phyloP scores from a whole-genome alignment of 1,140 invertebrate genomes.

The Lethocerus indicus region DNA sequence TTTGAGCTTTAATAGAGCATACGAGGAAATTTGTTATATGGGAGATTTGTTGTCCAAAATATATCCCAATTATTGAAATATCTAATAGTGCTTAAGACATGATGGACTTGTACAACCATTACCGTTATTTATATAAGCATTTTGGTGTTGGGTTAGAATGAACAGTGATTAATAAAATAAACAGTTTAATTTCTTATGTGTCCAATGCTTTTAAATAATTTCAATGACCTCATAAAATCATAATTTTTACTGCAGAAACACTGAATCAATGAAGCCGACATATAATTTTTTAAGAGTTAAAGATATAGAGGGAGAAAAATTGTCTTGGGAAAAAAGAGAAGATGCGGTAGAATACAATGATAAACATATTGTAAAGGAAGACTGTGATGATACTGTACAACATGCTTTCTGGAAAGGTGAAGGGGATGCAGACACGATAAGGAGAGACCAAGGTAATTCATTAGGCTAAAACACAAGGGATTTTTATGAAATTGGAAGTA shows the following conservation, averaged over 20 bases:
- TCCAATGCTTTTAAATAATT: neutral
- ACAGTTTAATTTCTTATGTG: neutral
- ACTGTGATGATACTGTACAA: conserved; percentile 12
- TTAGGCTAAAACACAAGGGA: conserved; percentile 16
- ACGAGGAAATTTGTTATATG: too few relatives aligned
- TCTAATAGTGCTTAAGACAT: neutral
- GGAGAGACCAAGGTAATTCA: conserved; percentile 22
- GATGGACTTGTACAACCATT: conserved; percentile 16
- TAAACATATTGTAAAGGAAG: conserved; percentile 1
- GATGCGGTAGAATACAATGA: neutral
- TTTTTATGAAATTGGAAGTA: too few relatives aligned
- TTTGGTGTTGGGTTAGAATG: neutral
- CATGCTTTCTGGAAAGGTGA: conserved; percentile 33
- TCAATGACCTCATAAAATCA: neutral
- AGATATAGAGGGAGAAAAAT: neutral
- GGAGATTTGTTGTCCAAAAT: too few relatives aligned
- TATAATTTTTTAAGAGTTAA: neutral
- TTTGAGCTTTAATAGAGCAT: too few relatives aligned
- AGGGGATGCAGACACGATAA: conserved; percentile 22
- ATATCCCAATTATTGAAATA: neutral
- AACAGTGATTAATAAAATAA: conserved; percentile 1
- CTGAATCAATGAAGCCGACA: neutral
- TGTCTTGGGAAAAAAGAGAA: neutral
- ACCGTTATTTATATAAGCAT: neutral
- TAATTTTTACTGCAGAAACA: neutral